Conservation (phyloP, 2,113 vertebrate species). For the Epinephelus fuscoguttatus region DNA sequence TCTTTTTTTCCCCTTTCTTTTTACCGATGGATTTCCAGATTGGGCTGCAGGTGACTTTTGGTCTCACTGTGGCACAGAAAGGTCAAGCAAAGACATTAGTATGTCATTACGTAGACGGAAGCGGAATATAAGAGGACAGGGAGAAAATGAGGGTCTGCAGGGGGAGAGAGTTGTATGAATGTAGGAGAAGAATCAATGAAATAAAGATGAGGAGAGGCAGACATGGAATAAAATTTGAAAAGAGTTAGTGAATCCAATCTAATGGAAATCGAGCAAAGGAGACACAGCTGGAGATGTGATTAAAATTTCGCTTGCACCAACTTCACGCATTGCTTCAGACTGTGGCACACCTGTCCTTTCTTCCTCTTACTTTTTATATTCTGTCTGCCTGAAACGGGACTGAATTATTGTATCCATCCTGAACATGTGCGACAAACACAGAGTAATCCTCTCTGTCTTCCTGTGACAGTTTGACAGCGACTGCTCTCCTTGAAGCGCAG, state of each 20-base stretch:
- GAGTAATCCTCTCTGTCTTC: not conserved
- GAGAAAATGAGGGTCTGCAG: slow-evolving; percentile 32
- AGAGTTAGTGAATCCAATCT: slow-evolving; percentile 40
- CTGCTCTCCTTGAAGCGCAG: slow-evolving; percentile 12
- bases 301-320: slow-evolving; percentile 27
- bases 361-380: slow-evolving; percentile 16
- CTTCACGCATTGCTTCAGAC: not conserved
- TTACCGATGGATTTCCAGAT: too few species aligned
- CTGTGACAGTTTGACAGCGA: slow-evolving; percentile 20
- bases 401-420: slow-evolving; percentile 2
- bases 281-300: slow-evolving; percentile 65
- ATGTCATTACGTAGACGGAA: slow-evolving; percentile 57
- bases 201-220: slow-evolving; percentile 17
- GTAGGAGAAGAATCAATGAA: slow-evolving; percentile 28
- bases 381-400: slow-evolving; percentile 6
- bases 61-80: slow-evolving; percentile 46
- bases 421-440: slow-evolving; percentile 9
- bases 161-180: slow-evolving; percentile 15
- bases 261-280: slow-evolving; percentile 51
- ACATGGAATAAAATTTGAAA: not conserved
- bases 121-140: slow-evolving; percentile 22
- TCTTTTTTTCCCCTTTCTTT: too few species aligned
- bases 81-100: slow-evolving; percentile 78
- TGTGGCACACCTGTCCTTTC: slow-evolving; percentile 11
- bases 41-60: slow-evolving; percentile 52